phyloP scores from a whole-genome alignment of 2,797 vertebrate species.

The Acomys russatus region DNA sequence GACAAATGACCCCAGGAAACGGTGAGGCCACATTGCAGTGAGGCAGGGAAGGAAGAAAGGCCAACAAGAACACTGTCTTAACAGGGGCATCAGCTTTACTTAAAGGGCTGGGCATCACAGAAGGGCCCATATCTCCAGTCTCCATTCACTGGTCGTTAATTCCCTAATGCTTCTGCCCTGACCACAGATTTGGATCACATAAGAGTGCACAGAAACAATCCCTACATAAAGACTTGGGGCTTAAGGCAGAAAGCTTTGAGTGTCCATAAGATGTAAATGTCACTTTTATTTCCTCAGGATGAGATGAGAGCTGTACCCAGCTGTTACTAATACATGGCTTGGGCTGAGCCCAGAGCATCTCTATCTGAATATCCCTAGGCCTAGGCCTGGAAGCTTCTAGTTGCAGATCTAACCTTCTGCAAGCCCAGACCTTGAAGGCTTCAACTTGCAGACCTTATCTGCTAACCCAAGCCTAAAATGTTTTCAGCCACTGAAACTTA shows the following conservation, averaged over 20 bases:
- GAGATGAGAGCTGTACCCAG: too few species aligned
- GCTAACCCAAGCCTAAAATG: too few species aligned
- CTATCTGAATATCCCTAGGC: too few species aligned
- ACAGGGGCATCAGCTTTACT: background rate
- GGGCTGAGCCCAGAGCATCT: too few species aligned
- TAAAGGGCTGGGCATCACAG: background rate
- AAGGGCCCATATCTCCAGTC: background rate
- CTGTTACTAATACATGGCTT: too few species aligned
- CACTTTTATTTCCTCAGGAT: too few species aligned
- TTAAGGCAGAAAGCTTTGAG: background rate
- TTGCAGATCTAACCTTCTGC: too few species aligned
- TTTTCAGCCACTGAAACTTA: too few species aligned
- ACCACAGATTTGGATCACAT: background rate
- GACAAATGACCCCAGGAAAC: background rate
- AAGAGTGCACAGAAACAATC: background rate
- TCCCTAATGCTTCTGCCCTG: background rate
- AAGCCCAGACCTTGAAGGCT: too few species aligned
- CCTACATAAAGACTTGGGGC: background rate
- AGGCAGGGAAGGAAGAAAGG: background rate
- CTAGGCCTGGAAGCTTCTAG: too few species aligned
- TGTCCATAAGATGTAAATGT: background rate
- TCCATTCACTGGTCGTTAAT: background rate
- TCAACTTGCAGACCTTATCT: too few species aligned
- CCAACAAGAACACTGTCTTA: background rate
- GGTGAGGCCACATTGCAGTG: background rate